A percentile compares a stretch with the other conserved stretches of the same genome.
These are phyloP conservation scores for Danio kyathit DNA, from an alignment of 2,797 vertebrate species.

Conservation along the genomic window DNA sequence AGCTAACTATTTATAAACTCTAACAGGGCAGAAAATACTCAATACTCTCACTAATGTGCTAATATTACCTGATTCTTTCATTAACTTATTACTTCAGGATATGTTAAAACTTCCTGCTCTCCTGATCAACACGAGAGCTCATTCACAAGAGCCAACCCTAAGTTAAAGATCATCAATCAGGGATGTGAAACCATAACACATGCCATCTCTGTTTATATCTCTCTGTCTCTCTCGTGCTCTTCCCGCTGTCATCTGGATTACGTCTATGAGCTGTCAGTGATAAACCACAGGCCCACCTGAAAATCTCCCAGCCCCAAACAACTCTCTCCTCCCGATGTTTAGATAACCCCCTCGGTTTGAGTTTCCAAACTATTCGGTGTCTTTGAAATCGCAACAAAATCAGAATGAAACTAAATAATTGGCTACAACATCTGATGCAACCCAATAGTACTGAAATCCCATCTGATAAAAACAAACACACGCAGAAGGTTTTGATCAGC, in stretches of 20 bases:
- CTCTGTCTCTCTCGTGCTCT: slow-evolving; percentile 43
- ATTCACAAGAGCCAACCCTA: neutral
- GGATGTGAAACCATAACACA: slow-evolving; percentile 59
- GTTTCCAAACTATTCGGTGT: slow-evolving; percentile 21
- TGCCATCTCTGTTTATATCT: slow-evolving; percentile 63
- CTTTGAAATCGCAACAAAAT: slow-evolving; percentile 23
- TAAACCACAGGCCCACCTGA: slow-evolving; percentile 55
- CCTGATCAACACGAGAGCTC: neutral
- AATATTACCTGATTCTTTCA: neutral
- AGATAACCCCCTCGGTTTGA: slow-evolving; percentile 6
- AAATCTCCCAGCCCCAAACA: slow-evolving; percentile 38
- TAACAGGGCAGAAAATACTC: slow-evolving; percentile 3
- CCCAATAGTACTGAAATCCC: neutral
- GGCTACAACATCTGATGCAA: slow-evolving; percentile 1
- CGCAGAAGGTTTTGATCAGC: neutral
- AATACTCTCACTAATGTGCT: neutral
- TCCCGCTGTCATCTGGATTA: slow-evolving; percentile 57
- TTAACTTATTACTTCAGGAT: neutral
- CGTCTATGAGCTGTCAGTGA: slow-evolving; percentile 58
- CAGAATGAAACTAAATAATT: slow-evolving; percentile 1
- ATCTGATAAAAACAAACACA: slow-evolving; percentile 27
- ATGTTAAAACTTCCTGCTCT: neutral
- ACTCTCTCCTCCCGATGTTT: slow-evolving; percentile 3
- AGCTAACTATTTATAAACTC: slow-evolving; percentile 15
- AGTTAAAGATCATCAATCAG: slow-evolving; percentile 57